These are phyloP conservation scores for Paguma larvata DNA, from an alignment of 2,797 vertebrate species.

Conservation along the genomic window DNA sequence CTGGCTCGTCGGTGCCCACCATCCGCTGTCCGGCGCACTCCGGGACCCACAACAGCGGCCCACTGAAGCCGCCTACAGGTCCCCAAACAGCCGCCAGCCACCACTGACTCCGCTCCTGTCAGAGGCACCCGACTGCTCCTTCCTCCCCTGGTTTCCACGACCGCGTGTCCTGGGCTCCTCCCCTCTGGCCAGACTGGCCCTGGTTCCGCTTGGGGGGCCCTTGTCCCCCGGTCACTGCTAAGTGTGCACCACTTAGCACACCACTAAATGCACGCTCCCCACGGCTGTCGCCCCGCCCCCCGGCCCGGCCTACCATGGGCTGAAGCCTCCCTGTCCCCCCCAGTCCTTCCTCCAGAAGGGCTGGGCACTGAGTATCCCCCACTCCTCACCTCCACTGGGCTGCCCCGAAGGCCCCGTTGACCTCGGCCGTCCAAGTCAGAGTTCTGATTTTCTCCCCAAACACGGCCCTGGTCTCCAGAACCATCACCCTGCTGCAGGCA, in stretches of 20 bases:
- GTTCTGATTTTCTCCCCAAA: neutral
- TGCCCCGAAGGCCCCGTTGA: accelerated
- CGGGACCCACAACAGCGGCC: neutral
- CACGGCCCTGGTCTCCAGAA: neutral
- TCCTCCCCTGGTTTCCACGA: neutral
- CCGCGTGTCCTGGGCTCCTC: too few relatives aligned
- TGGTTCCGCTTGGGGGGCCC: too few relatives aligned
- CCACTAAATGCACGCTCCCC: neutral
- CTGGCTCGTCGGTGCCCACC: neutral
- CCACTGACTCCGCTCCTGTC: neutral
- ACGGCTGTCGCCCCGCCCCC: neutral
- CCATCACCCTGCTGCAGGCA: neutral
- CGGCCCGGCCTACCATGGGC: neutral
- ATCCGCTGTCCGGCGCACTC: neutral
- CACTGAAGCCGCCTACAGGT: neutral
- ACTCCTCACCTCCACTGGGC: neutral
- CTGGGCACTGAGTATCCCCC: neutral
- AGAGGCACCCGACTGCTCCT: too few relatives aligned
- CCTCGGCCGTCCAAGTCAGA: neutral
- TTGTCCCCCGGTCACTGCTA: neutral
- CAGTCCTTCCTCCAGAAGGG: too few relatives aligned
- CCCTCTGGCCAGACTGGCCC: neutral
- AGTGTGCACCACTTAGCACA: neutral
- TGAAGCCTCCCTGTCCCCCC: neutral
- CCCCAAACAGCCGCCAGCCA: neutral